Evolutionary conservation across 2,888 invertebrate genomes (phyloP).

Genomic region (Lasioglossum zephyrum): DNA sequence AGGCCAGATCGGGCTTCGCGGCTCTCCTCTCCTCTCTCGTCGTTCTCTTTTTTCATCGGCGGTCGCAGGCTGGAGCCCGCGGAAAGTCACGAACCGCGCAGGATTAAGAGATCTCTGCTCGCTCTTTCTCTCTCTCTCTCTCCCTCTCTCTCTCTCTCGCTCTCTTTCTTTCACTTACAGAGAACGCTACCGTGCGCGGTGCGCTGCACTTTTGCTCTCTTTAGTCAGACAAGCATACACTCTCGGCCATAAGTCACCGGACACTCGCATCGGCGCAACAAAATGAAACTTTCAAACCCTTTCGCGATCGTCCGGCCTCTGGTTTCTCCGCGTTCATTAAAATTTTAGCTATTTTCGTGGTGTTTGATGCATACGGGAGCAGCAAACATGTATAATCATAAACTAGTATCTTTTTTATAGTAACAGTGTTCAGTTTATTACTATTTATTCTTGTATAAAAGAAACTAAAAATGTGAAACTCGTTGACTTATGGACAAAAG

Average conservation of each 20-base stretch:
- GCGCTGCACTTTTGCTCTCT: conserved; percentile 35
- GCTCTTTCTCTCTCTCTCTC: not conserved
- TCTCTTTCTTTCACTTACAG: not conserved
- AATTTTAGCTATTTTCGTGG: not conserved
- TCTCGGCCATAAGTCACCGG: conserved; percentile 7
- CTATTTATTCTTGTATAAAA: not conserved
- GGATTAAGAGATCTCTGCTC: conserved; percentile 45
- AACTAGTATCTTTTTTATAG: not conserved
- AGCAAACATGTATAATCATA: not conserved
- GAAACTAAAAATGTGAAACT: not conserved
- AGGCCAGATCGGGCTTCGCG: conserved; percentile 54
- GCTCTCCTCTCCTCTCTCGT: conserved; percentile 39
- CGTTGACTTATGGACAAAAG: not conserved
- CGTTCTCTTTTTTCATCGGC: conserved; percentile 32
- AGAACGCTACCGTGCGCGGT: conserved; percentile 40
- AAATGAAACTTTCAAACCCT: not conserved
- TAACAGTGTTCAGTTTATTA: not conserved
- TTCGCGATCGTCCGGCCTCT: not conserved
- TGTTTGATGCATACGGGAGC: not conserved
- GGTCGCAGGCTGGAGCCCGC: conserved; percentile 32
- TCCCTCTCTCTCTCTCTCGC: not conserved
- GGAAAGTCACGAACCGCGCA: conserved; percentile 54
- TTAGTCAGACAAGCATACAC: conserved; percentile 39
- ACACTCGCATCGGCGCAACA: not conserved
- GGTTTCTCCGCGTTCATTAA: not conserved